Evolutionary conservation across 2,888 invertebrate species (phyloP).

Genomic region (Pherbina coryleti): DNA sequence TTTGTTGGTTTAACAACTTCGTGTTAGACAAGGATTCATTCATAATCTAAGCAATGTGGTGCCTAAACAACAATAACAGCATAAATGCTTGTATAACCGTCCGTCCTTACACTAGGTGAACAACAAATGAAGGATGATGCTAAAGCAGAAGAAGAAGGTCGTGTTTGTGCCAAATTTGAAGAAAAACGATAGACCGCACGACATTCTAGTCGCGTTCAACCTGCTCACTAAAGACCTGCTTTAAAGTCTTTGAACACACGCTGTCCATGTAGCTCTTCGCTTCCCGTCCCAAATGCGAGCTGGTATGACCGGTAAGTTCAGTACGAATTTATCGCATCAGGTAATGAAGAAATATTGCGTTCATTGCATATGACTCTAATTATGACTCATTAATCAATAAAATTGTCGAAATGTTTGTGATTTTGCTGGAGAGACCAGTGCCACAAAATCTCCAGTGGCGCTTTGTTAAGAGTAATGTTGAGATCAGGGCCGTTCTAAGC

Average conservation of each 20-base stretch:
- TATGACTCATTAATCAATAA: slow-evolving; percentile 70
- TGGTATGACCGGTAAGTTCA: slow-evolving; percentile 15
- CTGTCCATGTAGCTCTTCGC: slow-evolving; percentile 12
- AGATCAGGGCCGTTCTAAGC: no score
- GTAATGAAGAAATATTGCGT: slow-evolving; percentile 68
- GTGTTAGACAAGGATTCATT: slow-evolving; percentile 34
- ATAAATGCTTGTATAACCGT: no score
- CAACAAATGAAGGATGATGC: not conserved
- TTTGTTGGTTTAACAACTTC: slow-evolving; percentile 38
- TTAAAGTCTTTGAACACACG: slow-evolving; percentile 13
- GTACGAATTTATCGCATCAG: slow-evolving; percentile 39
- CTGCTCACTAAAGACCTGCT: not conserved
- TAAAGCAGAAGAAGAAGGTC: slow-evolving; percentile 47
- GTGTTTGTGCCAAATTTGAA: slow-evolving; percentile 61
- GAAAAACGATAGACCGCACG: slow-evolving; percentile 62
- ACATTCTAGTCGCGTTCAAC: slow-evolving; percentile 38
- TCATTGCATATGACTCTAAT: slow-evolving; percentile 68
- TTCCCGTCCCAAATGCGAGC: not conserved
- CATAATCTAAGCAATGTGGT: slow-evolving; percentile 14
- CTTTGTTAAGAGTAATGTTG: no score
- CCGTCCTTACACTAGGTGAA: no score
- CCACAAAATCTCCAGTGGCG: no score
- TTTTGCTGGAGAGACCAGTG: not conserved
- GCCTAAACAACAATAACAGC: not conserved
- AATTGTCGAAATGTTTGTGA: slow-evolving; percentile 60